Conservation (phyloP, 1,140 invertebrate genomes). For the Sycobia sp. region DNA sequence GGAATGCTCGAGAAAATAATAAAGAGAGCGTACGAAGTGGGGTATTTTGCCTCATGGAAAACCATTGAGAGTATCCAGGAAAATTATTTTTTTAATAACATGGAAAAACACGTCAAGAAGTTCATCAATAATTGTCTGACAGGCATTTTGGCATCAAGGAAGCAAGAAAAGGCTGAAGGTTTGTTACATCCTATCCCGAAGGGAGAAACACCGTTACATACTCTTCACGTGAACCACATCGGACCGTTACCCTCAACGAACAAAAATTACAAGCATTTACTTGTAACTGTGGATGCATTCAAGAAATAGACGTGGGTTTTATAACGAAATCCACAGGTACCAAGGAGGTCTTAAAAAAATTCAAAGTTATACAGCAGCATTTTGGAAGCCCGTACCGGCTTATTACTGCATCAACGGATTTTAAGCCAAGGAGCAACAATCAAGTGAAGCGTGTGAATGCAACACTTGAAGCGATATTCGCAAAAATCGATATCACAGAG, state of each 20-base stretch:
- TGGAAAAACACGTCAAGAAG: not conserved
- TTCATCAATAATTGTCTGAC: slow-evolving; percentile 18
- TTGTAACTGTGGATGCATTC: too few relatives aligned
- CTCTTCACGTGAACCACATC: not conserved
- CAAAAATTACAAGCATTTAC: too few relatives aligned
- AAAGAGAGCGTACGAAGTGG: too few relatives aligned
- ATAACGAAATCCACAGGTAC: slow-evolving; percentile 11
- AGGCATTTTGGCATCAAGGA: too few relatives aligned
- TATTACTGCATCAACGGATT: slow-evolving; percentile 23
- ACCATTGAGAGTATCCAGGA: too few relatives aligned
- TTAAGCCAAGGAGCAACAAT: too few relatives aligned
- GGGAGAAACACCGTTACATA: not conserved
- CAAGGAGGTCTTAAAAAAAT: not conserved
- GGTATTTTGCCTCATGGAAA: too few relatives aligned
- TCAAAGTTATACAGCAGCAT: not conserved
- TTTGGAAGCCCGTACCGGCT: not conserved
- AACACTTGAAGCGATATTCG: too few relatives aligned
- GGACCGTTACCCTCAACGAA: slow-evolving; percentile 1
- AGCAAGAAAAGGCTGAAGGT: not conserved
- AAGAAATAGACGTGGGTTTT: too few relatives aligned
- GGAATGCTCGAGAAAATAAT: too few relatives aligned
- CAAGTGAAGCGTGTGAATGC: too few relatives aligned
- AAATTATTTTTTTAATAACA: not conserved
- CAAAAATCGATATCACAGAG: too few relatives aligned
- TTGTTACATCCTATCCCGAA: not conserved